phyloP scores from a whole-genome alignment of 2,888 invertebrate genomes.

The Lithophane socia region DNA sequence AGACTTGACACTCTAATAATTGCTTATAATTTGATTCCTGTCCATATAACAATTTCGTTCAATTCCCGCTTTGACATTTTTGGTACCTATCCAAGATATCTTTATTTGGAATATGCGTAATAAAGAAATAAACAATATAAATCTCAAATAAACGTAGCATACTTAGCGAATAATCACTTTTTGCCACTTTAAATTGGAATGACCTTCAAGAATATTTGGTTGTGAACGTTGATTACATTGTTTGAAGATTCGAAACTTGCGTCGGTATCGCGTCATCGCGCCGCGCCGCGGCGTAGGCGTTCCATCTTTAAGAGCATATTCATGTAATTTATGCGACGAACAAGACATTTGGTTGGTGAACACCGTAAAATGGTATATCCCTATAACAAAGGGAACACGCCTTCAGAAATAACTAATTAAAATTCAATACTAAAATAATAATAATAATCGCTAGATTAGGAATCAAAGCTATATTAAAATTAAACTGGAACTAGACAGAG shows the following conservation, averaged over 20 bases:
- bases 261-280: constrained; percentile 19
- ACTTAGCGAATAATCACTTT: constrained; percentile 38
- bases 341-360: not conserved
- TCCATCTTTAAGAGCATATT: constrained; percentile 11
- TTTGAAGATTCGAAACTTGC: constrained; percentile 31
- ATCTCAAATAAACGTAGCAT: constrained; percentile 27
- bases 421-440: not conserved
- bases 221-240: constrained; percentile 51
- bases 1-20: not conserved
- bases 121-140: constrained; percentile 11
- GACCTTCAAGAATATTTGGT: constrained; percentile 54
- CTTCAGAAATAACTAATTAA: not conserved
- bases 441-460: not conserved
- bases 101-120: not conserved
- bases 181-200: constrained; percentile 40
- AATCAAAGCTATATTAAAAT: not conserved
- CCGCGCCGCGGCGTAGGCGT: not conserved
- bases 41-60: not conserved
- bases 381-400: not conserved
- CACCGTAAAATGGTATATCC: not conserved
- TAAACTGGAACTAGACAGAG: not conserved
- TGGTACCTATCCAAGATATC: not conserved
- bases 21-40: not conserved
- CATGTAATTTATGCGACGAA: constrained; percentile 14
- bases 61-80: not conserved